phyloP scores from a whole-genome alignment of 1,140 invertebrate species.

The Laupala kohalensis region DNA sequence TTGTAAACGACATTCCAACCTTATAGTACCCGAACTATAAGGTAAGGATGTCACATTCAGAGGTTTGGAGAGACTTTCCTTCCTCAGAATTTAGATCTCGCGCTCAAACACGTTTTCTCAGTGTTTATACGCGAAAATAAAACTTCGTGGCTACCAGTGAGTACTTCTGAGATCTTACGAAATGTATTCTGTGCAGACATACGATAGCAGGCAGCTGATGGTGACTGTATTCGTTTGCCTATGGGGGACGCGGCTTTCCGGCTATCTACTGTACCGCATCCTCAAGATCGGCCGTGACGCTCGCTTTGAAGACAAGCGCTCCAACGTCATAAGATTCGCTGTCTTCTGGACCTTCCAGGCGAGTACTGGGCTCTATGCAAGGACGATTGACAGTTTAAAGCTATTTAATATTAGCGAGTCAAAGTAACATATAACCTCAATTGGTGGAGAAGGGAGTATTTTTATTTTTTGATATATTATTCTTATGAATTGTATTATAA shows the following conservation, averaged over 20 bases:
- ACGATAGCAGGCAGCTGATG: conserved; percentile 74
- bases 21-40: too few species aligned
- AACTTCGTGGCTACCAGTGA: too few species aligned
- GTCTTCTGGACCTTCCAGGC: conserved; percentile 87
- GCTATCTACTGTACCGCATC: conserved; percentile 75
- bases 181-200: conserved; percentile 39
- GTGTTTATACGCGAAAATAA: too few species aligned
- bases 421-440: not conserved
- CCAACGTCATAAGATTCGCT: conserved; percentile 72
- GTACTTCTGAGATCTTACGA: too few species aligned
- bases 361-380: conserved; percentile 15
- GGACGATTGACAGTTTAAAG: not conserved
- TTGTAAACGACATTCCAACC: too few species aligned
- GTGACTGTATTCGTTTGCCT: conserved; percentile 72
- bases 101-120: too few species aligned
- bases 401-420: not conserved
- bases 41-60: too few species aligned
- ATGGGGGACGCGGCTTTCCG: conserved; percentile 72
- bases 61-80: too few species aligned
- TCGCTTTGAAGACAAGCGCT: conserved; percentile 75
- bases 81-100: too few species aligned
- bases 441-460: not conserved
- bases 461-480: not conserved
- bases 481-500: not conserved
- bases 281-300: conserved; percentile 80